Evolutionary conservation across 2,888 invertebrate species (phyloP), one percentile per base, ranked within the genome.

Genomic region (Luperina testacea): DNA sequence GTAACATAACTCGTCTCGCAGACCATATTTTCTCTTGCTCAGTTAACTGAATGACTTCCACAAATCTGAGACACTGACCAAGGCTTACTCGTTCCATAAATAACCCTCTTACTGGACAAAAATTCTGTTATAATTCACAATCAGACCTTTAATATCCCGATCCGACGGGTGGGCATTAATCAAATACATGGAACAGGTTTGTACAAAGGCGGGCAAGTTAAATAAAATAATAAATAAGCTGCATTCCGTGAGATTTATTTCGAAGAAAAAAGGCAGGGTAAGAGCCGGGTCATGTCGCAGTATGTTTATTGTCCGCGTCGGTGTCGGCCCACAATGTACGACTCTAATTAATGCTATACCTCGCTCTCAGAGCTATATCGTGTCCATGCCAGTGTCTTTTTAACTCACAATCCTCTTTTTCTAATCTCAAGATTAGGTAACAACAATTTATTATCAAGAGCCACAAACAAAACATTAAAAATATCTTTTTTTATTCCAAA

Each of bases 151-250:
- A 93, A 94, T 95, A 94, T 93, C 89, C 93, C 93, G 88, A 93
- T 92, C 92, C 93, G 92, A 91, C 92, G 91, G 93, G 90, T 91
- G 88, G 82, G 92, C 94, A 96, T 96, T 96, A 96, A 96, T 96
- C 96, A 96, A 95, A 95, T 92, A 92, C 93, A 92, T 92, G 90
- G 92, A 96, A 96, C 96, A 91, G 94, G 96, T 96, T 96, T 92
- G 88, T 93, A 95, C 93, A 96, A 96, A 95, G 94, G 94, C 94
- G 93, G 93, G 94, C 93, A 91, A 94, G 93, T 94, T 93, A 95
- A 95, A 96, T 95, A 96, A 96, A 96, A 97, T 96, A 96, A 96
- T 96, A 96, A 96, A 97, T 96, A 96, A 95, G 94, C 92, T 92
- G 92, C 94, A 95, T 95, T 95, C 94, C 92, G 93, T 94, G 94